These are phyloP conservation scores for Paratilapia polleni DNA, from an alignment of 2,113 vertebrate genomes.

Conservation along the genomic window DNA sequence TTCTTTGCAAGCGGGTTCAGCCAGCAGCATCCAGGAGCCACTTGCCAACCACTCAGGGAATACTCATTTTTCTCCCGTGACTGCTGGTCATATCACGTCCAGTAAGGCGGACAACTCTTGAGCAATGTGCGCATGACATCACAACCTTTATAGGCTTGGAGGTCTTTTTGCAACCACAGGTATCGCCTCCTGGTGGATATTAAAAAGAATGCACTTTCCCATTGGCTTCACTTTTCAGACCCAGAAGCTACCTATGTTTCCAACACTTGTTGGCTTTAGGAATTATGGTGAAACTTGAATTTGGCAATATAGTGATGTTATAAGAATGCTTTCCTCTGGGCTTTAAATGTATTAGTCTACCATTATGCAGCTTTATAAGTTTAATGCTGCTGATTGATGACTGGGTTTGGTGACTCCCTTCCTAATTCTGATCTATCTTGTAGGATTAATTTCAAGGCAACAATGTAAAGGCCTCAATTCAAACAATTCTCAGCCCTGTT, in stretches of 20 bases:
- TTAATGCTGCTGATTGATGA: background rate
- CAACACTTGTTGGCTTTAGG: background rate
- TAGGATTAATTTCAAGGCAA: background rate
- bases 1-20: too few relatives aligned
- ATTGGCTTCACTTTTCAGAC: too few relatives aligned
- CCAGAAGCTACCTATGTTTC: background rate
- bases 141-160: background rate
- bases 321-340: background rate
- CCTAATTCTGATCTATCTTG: background rate
- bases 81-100: background rate
- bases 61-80: background rate
- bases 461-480: background rate
- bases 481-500: background rate
- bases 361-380: background rate
- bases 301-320: accelerated
- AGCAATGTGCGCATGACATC: accelerated
- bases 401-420: background rate
- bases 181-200: background rate
- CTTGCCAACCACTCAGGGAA: background rate
- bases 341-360: background rate
- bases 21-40: too few relatives aligned
- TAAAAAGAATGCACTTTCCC: background rate
- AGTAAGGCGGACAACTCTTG: background rate
- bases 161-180: background rate
- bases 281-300: background rate